Conservation (phyloP, 2,888 invertebrate genomes). For the Cantharis rufa region DNA sequence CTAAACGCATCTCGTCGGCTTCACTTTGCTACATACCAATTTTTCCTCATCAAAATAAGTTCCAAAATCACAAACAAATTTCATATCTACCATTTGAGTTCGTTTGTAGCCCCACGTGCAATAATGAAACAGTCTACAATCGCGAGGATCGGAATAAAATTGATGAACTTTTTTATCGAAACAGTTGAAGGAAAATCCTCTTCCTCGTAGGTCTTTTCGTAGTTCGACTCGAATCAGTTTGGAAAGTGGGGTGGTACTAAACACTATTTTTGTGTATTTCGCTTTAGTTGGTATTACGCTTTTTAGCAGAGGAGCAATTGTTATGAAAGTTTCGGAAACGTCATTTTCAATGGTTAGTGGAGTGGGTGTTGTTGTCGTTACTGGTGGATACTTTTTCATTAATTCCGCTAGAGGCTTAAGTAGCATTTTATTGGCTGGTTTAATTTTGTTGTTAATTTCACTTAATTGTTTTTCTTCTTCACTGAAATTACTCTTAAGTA, state of each 20-base stretch:
- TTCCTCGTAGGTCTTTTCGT: constrained; percentile 14
- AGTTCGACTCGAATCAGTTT: constrained; percentile 50
- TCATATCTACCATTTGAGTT: constrained; percentile 62
- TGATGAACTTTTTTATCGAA: constrained; percentile 59
- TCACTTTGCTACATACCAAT: constrained; percentile 57
- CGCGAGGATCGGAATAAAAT: constrained; percentile 63
- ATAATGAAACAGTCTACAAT: constrained; percentile 65
- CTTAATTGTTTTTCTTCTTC: background rate
- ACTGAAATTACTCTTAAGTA: background rate
- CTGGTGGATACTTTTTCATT: background rate
- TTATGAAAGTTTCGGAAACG: constrained; percentile 43
- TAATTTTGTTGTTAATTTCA: background rate
- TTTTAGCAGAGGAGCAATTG: constrained; percentile 48
- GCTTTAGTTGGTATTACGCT: constrained; percentile 52
- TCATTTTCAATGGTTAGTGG: constrained; percentile 32
- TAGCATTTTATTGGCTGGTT: background rate
- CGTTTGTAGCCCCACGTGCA: constrained; percentile 63
- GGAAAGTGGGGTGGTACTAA: constrained; percentile 50
- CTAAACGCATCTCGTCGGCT: constrained; percentile 51
- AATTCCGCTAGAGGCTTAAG: background rate
- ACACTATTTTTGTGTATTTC: constrained; percentile 39
- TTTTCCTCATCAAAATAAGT: constrained; percentile 61
- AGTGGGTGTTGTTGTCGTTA: background rate
- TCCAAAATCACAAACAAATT: constrained; percentile 64
- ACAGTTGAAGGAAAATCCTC: constrained; percentile 58